These are phyloP conservation scores for Atherinomorus stipes DNA, from an alignment of 2,113 vertebrate species.

Conservation along the genomic window DNA sequence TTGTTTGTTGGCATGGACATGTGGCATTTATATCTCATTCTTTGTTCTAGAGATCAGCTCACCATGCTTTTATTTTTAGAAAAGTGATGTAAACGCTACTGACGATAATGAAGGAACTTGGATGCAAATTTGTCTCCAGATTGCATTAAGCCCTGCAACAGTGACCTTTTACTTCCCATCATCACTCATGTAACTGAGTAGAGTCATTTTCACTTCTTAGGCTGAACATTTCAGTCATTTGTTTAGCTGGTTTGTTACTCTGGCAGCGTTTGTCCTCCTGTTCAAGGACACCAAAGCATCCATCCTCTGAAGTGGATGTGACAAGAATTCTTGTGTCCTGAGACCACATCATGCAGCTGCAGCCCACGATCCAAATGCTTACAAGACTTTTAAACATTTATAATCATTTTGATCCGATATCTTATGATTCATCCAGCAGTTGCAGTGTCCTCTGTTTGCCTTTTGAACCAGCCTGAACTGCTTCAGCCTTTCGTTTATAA, in stretches of 20 bases:
- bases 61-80: constrained; percentile 14
- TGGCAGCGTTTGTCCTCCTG: constrained; percentile 28
- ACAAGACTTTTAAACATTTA: background rate
- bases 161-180: constrained; percentile 39
- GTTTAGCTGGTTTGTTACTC: constrained; percentile 48
- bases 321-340: background rate
- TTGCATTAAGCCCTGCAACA: constrained; percentile 24
- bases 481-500: no score
- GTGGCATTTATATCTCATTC: constrained; percentile 30
- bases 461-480: background rate
- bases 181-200: constrained; percentile 42
- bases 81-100: constrained; percentile 1
- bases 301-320: constrained; percentile 14
- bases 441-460: no score
- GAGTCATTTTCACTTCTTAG: constrained; percentile 42
- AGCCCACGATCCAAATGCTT: background rate
- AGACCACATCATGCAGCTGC: background rate
- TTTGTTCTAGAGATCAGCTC: constrained; percentile 7
- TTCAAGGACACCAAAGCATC: constrained; percentile 45
- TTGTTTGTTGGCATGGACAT: constrained; percentile 36
- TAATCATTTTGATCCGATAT: background rate
- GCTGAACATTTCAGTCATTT: constrained; percentile 39
- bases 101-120: background rate
- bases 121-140: constrained; percentile 26
- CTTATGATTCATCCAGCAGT: background rate